phyloP scores from a whole-genome alignment of 2,888 invertebrate genomes.

The Eurytoma californica region DNA sequence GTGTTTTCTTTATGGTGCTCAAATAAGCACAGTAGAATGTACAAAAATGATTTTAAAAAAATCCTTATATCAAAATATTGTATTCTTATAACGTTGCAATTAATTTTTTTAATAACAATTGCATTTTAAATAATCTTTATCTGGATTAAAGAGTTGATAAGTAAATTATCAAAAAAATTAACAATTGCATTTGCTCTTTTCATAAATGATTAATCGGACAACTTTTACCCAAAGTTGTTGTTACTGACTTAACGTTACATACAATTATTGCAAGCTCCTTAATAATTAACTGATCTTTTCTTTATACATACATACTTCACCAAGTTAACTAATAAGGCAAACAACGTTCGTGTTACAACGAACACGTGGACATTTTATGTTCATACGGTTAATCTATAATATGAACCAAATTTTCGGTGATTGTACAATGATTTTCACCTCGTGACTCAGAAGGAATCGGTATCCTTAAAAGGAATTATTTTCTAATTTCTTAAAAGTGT shows the following conservation, averaged over 20 bases:
- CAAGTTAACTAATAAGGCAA: conserved; percentile 54
- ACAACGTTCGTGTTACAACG: conserved; percentile 36
- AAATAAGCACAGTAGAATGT: conserved; percentile 11
- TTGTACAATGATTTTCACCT: neutral
- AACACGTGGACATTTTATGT: conserved; percentile 44
- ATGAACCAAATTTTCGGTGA: conserved; percentile 23
- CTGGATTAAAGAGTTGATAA: conserved; percentile 15
- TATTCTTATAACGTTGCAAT: conserved; percentile 30
- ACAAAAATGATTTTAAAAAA: conserved; percentile 38
- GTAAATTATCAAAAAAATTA: conserved; percentile 26
- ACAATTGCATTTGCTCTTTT: conserved; percentile 4
- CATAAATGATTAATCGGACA: conserved; percentile 21
- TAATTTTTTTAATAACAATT: conserved; percentile 23
- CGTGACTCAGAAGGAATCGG: too few relatives aligned
- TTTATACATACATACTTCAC: conserved; percentile 26
- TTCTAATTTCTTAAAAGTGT: neutral
- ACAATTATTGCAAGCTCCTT: conserved; percentile 45
- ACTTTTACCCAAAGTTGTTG: conserved; percentile 30
- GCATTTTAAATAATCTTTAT: conserved; percentile 33
- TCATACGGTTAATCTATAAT: conserved; percentile 45
- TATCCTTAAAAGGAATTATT: too few relatives aligned
- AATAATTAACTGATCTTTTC: conserved; percentile 40
- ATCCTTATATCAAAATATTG: conserved; percentile 42
- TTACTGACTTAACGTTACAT: conserved; percentile 30
- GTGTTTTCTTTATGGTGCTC: conserved; percentile 12